Evolutionary conservation across 2,113 vertebrate species (phyloP), one percentile per base, ranked within the genome.

Genomic region (Aptenodytes patagonicus): DNA sequence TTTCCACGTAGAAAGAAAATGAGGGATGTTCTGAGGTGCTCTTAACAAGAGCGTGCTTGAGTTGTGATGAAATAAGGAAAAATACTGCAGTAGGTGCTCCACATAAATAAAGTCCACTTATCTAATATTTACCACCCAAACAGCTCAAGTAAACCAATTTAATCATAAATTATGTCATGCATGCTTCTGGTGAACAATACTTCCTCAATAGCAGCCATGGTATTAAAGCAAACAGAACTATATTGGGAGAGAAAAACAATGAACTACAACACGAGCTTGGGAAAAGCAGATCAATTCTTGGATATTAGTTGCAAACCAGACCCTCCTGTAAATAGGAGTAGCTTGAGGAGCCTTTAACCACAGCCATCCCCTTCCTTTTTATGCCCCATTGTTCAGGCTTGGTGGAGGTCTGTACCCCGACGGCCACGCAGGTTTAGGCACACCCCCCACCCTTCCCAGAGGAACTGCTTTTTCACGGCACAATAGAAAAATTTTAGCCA

Each of bases 141-240:
- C n/a, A 90, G 90, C 71, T 94, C 78, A 85, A 36, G 16, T 40
- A 92, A 85, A 55, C 18, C 7, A 76, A 11, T 79, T 64, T 60
- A 84, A 69, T 84, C 2, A 40, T 70, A 83, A 93, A 60, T 75
- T 44, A 87, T 28, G 40, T 83, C 79, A 83, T 18, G 26, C 62
- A 46, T 49, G 36, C 66, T 79, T 87, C 57, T 87, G 26, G 55
- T 84, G 90, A 96, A 75, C 91, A 89, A 44, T 87, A 85, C 84
- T 82, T 95, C 83, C 57, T 78, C 77, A 87, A 69, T 44, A 82
- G 70, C 81, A 95, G 84, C 73, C 66, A 57, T 57, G 34, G 54
- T 60, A 84, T 70, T 91, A 78, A 87, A 95, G 52, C 80, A 84
- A 89, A 89, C 84, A 87, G 83, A 91, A 79, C 78, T 94, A 52